Evolutionary conservation across 37 sponge, comb jelly and placozoan genomes (phyloP), one percentile per base, ranked within the genome.

Genomic region (Ianthella basta): DNA sequence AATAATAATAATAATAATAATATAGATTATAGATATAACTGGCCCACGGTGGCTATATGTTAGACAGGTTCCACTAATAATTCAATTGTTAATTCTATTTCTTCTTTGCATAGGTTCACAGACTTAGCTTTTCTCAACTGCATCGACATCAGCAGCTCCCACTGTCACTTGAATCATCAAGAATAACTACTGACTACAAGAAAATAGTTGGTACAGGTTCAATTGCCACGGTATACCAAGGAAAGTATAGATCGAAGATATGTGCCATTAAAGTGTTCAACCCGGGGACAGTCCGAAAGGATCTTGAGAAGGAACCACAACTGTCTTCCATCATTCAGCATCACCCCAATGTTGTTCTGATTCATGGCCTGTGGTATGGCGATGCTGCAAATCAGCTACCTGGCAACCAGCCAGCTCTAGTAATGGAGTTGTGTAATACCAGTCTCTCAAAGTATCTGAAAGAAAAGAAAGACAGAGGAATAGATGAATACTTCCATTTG

Each of bases 141-240:
- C n/a, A n/a, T n/a, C n/a, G n/a, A n/a, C n/a, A n/a, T n/a, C n/a
- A n/a, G n/a, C n/a, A n/a, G n/a, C 50, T 44, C 8, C 50, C 50
- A 44, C 8, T 44, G 50, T 3, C 50, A 44, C 50, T 44, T 3
- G 50, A 44, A 44, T 3, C 8, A 44, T 44, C 50, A 44, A 3
- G 8, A 8, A 8, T 44, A 44, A 44, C 50, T 3, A 10, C 8
- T 44, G 50, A 44, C 50, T 10, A 8, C 50, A 44, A 8, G 3
- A 61, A 61, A 10, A 15, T 41, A 80, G 34, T 56, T 41, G 82
- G 82, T 15, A 21, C 35, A 14, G 82, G 82, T 24, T 60, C 82
- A 32, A 61, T 82, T 60, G 82, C 66, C 10, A 64, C 60, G 5
- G 82, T 82, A 14, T 82, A 82, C 40, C 38, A 34, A 63, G 82